Base-by-base conservation (phyloP, 2,888 invertebrate species). In the Allolobophora icterica region DNA sequence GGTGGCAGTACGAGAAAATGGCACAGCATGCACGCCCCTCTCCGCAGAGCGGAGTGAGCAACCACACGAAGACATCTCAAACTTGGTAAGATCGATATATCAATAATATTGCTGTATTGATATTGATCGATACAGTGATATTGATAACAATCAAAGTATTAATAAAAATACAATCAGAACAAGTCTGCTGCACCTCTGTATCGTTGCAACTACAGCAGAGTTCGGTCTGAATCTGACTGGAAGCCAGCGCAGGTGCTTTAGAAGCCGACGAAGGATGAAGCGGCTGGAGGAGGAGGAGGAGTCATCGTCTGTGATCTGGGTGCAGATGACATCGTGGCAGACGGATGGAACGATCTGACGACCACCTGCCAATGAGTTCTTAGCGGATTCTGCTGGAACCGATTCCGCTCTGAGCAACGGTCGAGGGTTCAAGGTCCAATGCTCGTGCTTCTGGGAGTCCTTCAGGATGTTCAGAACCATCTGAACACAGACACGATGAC, bases 391-490 rank as follows among this genome's bases (percentile, higher is more conserved):
- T 24, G 21, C 52, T 52, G 52, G 24, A 71, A 71, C 17, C 11
- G 71, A n/a, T 30, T 71, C 71, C 0, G 52, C 21, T 52, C 24
- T 33, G 24, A 84, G n/a, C 84, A 84, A 15, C 34, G 33, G 38
- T 0, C 35, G 87, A 35, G 35, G 87, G 1, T 17, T 87, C n/a
- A 87, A 1, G 38, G 87, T 87, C 87, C 87, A 87, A 33, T 87
- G 87, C 5, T 87, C 24, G 24, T 34, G 87, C 87, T 87, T 87
- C 38, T 87, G 87, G 15, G 24, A 6, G 87, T 87, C 87, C 38
- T 87, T 87, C 87, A 87, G 38, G 24, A 87, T 87, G 17, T 87
- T 87, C 24, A 87, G 38, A 35, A 87, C 87, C 87, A 87, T 87
- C 87, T 87, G 38, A 2, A 13, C 11, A 17, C 8, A 71, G 5